Conservation (phyloP, 2,888 invertebrate genomes). For the Cataglyphis livida region DNA sequence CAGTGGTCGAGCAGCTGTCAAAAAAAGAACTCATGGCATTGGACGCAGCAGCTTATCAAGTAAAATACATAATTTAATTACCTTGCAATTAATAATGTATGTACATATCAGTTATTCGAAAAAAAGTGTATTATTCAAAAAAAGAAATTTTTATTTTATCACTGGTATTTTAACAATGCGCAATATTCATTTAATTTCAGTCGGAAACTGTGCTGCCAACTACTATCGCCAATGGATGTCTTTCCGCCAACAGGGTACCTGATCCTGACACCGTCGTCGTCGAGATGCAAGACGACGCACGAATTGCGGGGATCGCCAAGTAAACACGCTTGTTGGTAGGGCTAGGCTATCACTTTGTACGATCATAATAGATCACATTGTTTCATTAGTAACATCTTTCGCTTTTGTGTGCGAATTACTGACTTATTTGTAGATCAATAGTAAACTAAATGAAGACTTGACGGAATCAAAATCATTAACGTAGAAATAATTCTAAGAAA, state of each 20-base stretch:
- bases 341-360: slow-evolving; percentile 83
- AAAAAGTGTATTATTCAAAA: neutral
- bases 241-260: slow-evolving; percentile 84
- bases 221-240: slow-evolving; percentile 83
- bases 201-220: slow-evolving; percentile 84
- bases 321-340: slow-evolving; percentile 85
- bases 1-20: slow-evolving; percentile 93
- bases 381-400: slow-evolving; percentile 18
- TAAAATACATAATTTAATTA: slow-evolving; percentile 70
- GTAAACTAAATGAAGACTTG: slow-evolving; percentile 1
- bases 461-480: neutral
- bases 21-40: slow-evolving; percentile 93
- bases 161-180: neutral
- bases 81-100: neutral
- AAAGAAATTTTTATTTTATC: neutral
- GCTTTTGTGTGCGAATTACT: slow-evolving; percentile 3
- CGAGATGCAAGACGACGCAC: slow-evolving; percentile 84
- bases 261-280: slow-evolving; percentile 84
- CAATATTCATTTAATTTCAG: slow-evolving; percentile 66
- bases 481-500: neutral
- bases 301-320: slow-evolving; percentile 85
- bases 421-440: neutral
- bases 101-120: neutral
- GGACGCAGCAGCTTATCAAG: slow-evolving; percentile 89
- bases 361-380: slow-evolving; percentile 69